Conservation (phyloP, 2,797 vertebrate species). For the Taeniopygia guttata region DNA sequence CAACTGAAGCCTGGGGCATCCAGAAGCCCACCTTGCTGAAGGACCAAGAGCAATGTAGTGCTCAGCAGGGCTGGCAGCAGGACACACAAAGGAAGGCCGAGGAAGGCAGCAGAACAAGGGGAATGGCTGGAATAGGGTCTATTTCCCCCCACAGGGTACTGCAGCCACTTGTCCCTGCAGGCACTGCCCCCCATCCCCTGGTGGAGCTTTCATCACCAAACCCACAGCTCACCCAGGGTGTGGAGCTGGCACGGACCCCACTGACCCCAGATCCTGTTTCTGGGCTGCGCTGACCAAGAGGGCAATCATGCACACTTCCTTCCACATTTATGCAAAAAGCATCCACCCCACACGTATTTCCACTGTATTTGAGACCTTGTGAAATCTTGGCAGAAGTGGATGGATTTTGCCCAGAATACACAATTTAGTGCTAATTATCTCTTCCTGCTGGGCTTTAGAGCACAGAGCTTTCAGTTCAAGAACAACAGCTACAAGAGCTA, state of each 20-base stretch:
- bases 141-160: accelerated
- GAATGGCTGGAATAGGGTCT: not conserved
- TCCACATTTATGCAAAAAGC: constrained; percentile 31
- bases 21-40: not conserved
- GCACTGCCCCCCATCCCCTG: not conserved
- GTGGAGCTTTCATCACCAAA: not conserved
- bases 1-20: not conserved
- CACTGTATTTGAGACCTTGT: constrained; percentile 25
- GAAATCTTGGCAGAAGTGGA: constrained; percentile 43
- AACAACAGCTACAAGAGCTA: constrained; percentile 50
- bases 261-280: not conserved
- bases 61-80: not conserved
- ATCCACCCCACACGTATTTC: constrained; percentile 3
- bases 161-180: not conserved
- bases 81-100: not conserved
- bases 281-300: not conserved
- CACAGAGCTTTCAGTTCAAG: constrained; percentile 39
- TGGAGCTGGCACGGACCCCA: not conserved
- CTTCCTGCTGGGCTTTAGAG: constrained; percentile 63
- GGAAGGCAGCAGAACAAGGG: not conserved
- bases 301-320: constrained; percentile 48
- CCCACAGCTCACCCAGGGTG: not conserved
- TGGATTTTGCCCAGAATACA: constrained; percentile 62
- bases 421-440: constrained; percentile 58
- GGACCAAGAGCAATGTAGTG: not conserved